Evolutionary conservation across 2,797 vertebrate species (phyloP).

Genomic region (Prionace glauca): DNA sequence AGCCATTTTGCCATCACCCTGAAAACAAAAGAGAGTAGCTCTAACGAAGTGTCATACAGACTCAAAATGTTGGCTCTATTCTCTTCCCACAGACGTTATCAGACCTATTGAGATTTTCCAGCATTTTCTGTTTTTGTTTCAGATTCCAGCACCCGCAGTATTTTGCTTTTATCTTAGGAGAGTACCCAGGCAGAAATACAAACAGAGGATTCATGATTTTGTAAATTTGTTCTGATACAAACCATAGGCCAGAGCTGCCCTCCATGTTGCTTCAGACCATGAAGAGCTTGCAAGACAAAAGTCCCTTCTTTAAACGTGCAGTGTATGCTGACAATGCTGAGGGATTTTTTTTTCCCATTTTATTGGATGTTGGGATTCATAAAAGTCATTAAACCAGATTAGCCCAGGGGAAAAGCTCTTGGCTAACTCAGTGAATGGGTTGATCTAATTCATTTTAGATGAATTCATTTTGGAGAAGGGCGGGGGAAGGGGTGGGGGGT

Average conservation of each 20-base stretch:
- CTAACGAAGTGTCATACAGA: no score
- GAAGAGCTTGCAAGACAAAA: background rate
- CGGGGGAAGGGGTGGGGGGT: background rate
- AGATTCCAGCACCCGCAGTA: no score
- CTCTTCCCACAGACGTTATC: no score
- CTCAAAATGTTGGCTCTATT: no score
- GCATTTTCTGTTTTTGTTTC: no score
- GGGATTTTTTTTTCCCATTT: background rate
- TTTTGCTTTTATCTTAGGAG: no score
- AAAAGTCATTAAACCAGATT: constrained; percentile 30
- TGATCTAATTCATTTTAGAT: constrained; percentile 28
- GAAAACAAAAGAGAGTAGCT: no score
- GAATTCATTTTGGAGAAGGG: constrained; percentile 1
- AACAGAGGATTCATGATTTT: background rate
- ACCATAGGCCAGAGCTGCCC: background rate
- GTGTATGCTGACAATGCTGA: background rate
- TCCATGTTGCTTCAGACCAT: background rate
- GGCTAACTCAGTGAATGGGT: background rate
- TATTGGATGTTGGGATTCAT: background rate
- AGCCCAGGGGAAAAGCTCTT: background rate
- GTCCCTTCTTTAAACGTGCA: background rate
- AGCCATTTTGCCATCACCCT: background rate
- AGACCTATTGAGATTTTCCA: no score
- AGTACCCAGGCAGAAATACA: background rate
- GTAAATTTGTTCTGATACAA: background rate